phyloP scores from a whole-genome alignment of 2,113 vertebrate genomes.

The Elachura formosa region DNA sequence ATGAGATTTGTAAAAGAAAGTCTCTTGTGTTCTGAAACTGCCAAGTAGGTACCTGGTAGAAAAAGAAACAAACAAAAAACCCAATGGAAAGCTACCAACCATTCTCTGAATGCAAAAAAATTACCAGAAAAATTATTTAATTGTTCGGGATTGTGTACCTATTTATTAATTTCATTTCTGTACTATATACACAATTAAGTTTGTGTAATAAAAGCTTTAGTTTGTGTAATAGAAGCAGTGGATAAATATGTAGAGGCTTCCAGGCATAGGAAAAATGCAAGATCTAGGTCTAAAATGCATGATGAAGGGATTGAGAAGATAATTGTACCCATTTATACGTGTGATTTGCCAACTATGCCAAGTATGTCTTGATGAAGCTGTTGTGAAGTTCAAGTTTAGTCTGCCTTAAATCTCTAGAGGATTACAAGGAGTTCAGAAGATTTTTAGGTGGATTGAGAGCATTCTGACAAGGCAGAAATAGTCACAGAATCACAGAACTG shows the following conservation, averaged over 20 bases:
- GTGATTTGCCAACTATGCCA: neutral
- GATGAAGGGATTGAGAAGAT: neutral
- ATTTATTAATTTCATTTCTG: neutral
- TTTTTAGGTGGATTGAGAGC: neutral
- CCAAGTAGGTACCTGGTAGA: neutral
- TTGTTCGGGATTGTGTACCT: neutral
- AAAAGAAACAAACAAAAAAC: neutral
- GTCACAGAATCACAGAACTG: neutral
- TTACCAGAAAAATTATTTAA: neutral
- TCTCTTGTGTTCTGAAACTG: neutral
- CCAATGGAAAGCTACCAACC: fast-evolving
- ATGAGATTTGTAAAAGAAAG: neutral
- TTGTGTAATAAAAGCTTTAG: neutral
- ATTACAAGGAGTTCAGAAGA: neutral
- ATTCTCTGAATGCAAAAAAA: neutral
- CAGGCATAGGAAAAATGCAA: neutral
- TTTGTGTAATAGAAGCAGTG: neutral
- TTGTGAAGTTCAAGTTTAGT: neutral
- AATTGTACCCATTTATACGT: neutral
- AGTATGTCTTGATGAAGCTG: neutral
- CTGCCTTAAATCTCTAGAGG: neutral
- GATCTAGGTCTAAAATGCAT: neutral
- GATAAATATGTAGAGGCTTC: neutral
- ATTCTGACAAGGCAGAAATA: neutral
- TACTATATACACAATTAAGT: neutral